Evolutionary conservation across 2,113 vertebrate species (phyloP).

Genomic region (Corythornis cristatus): DNA sequence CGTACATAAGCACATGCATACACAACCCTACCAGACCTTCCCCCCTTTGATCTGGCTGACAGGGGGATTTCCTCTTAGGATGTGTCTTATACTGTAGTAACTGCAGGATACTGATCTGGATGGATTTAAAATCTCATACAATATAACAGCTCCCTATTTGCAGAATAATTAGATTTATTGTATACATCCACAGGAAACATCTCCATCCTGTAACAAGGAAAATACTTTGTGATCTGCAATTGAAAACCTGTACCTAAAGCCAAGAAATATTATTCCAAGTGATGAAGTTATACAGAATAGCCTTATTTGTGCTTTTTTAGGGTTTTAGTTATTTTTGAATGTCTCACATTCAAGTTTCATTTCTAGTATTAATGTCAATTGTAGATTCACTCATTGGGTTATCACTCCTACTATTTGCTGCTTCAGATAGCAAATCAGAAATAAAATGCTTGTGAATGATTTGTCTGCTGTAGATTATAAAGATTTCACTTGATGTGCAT

Average conservation of each 20-base stretch:
- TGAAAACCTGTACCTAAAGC: neutral
- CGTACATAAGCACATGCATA: neutral
- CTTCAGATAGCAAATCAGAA: neutral
- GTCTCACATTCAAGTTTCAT: neutral
- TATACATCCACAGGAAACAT: conserved; percentile 58
- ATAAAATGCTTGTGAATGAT: neutral
- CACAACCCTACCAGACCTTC: conserved; percentile 1
- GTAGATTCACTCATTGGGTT: neutral
- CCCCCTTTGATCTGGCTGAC: conserved; percentile 38
- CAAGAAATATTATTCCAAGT: neutral
- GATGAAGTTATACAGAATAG: neutral
- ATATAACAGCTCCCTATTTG: neutral
- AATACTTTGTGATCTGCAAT: neutral
- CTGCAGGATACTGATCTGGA: conserved; percentile 33
- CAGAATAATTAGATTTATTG: conserved; percentile 29
- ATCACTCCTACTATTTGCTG: neutral
- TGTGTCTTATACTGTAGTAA: neutral
- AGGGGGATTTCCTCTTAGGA: conserved; percentile 53
- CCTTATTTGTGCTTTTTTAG: neutral
- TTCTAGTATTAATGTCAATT: neutral
- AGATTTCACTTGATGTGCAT: neutral
- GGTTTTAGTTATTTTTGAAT: neutral
- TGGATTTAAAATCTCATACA: conserved; percentile 34
- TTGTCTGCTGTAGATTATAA: neutral
- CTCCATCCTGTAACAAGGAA: conserved; percentile 42